phyloP scores from a whole-genome alignment of 2,888 invertebrate genomes.

The Limulus polyphemus region DNA sequence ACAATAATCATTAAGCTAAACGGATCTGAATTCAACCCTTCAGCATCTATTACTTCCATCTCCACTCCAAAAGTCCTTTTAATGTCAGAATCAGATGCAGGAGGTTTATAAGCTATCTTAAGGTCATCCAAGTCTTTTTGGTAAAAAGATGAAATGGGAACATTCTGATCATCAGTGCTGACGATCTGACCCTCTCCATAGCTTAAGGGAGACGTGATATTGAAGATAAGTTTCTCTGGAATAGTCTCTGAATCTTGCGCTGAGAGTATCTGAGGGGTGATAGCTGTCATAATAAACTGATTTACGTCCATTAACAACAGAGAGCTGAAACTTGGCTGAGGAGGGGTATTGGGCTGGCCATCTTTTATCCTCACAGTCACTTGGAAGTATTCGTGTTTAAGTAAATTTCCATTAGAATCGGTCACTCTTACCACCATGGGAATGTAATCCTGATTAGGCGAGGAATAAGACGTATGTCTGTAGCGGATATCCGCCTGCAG shows the following conservation, averaged over 20 bases:
- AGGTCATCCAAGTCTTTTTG: slow-evolving; percentile 35
- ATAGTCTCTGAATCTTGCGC: slow-evolving; percentile 35
- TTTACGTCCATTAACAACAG: slow-evolving; percentile 35
- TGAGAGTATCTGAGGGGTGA: slow-evolving; percentile 33
- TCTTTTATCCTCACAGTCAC: slow-evolving; percentile 32
- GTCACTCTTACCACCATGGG: slow-evolving; percentile 34
- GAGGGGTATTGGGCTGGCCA: slow-evolving; percentile 33
- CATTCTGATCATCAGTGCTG: slow-evolving; percentile 35
- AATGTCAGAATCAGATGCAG: slow-evolving; percentile 31
- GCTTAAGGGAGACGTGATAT: slow-evolving; percentile 32
- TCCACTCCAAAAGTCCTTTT: slow-evolving; percentile 31
- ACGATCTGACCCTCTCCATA: slow-evolving; percentile 34
- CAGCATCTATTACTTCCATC: slow-evolving; percentile 34
- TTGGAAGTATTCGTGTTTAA: slow-evolving; percentile 35
- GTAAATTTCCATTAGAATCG: slow-evolving; percentile 28
- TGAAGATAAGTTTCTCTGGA: slow-evolving; percentile 33
- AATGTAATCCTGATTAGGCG: slow-evolving; percentile 35
- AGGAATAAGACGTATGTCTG: slow-evolving; percentile 31
- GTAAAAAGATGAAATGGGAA: slow-evolving; percentile 34
- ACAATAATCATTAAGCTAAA: slow-evolving; percentile 35
- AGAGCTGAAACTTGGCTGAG: slow-evolving; percentile 30
- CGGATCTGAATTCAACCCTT: slow-evolving; percentile 34
- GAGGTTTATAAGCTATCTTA: slow-evolving; percentile 38
- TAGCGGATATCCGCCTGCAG: slow-evolving; percentile 32
- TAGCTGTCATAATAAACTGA: slow-evolving; percentile 37